Evolutionary conservation across 2,113 vertebrate genomes (phyloP).

Genomic region (Podarcis raffonei): DNA sequence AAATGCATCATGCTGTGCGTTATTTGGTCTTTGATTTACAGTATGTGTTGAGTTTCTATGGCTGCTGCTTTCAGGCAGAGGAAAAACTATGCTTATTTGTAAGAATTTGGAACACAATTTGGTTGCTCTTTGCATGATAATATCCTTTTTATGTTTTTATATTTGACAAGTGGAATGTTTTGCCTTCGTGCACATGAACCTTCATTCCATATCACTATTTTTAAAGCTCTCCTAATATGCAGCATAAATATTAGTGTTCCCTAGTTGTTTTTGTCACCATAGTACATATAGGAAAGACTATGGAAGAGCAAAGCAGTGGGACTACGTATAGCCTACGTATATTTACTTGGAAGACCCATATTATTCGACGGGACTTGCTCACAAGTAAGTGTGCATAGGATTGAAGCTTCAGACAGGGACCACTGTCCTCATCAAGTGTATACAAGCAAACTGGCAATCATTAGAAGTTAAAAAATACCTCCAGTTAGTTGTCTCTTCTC

Average conservation of each 20-base stretch:
- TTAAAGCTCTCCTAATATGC: neutral
- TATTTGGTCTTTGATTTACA: slow-evolving; percentile 31
- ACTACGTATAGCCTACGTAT: neutral
- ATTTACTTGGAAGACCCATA: neutral
- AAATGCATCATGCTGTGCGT: neutral
- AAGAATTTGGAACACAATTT: neutral
- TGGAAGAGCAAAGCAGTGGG: rapidly evolving
- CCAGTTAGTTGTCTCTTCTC: slow-evolving; percentile 2
- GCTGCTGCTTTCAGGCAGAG: neutral
- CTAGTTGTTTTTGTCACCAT: neutral
- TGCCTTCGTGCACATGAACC: neutral
- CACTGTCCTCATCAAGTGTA: slow-evolving; percentile 6
- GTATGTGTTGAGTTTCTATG: neutral
- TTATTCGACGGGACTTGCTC: neutral
- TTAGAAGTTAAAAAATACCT: neutral
- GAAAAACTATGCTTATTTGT: neutral
- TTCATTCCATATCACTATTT: neutral
- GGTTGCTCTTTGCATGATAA: neutral
- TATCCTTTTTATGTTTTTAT: neutral
- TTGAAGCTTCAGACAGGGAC: neutral
- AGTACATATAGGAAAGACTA: neutral
- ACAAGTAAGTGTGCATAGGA: neutral
- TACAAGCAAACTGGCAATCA: rapidly evolving
- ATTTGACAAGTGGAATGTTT: neutral
- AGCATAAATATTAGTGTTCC: neutral